Evolutionary conservation across 2,888 invertebrate genomes (phyloP).

Genomic region (Aleiodes testaceus): DNA sequence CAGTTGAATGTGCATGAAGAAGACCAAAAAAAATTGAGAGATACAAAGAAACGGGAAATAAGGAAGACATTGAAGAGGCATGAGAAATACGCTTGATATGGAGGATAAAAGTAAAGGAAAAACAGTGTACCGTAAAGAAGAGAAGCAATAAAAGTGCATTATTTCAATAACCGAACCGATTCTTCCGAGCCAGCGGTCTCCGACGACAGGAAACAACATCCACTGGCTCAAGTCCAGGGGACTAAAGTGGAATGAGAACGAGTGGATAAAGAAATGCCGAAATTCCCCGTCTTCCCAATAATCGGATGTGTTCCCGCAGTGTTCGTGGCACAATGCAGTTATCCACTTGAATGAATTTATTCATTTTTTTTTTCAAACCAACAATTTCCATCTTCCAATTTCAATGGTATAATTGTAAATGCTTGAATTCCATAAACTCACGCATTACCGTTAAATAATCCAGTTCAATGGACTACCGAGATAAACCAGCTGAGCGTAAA

Average conservation of each 20-base stretch:
- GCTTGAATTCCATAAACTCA: not conserved
- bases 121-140: slow-evolving; percentile 40
- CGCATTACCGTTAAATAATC: not conserved
- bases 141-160: slow-evolving; percentile 68
- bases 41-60: slow-evolving; percentile 15
- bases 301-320: slow-evolving; percentile 71
- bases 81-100: slow-evolving; percentile 8
- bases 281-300: slow-evolving; percentile 62
- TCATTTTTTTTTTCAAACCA: slow-evolving; percentile 54
- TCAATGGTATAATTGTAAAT: slow-evolving; percentile 48
- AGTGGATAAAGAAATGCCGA: slow-evolving; percentile 47
- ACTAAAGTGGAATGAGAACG: slow-evolving; percentile 19
- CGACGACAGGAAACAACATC: slow-evolving; percentile 71
- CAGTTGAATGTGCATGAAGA: slow-evolving; percentile 26
- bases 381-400: slow-evolving; percentile 10
- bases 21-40: slow-evolving; percentile 8
- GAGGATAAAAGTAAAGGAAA: slow-evolving; percentile 10
- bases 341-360: slow-evolving; percentile 69
- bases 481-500: slow-evolving; percentile 18
- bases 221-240: slow-evolving; percentile 66
- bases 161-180: slow-evolving; percentile 71
- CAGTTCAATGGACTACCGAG: not conserved
- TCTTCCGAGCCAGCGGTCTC: slow-evolving; percentile 67
- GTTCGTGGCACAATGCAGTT: slow-evolving; percentile 70
- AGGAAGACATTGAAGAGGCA: slow-evolving; percentile 8